Percentiles rank a stretch among this genome's conserved stretches.
phyloP scores from a whole-genome alignment of 2,797 vertebrate species.

The Neopelma chrysocephalum region DNA sequence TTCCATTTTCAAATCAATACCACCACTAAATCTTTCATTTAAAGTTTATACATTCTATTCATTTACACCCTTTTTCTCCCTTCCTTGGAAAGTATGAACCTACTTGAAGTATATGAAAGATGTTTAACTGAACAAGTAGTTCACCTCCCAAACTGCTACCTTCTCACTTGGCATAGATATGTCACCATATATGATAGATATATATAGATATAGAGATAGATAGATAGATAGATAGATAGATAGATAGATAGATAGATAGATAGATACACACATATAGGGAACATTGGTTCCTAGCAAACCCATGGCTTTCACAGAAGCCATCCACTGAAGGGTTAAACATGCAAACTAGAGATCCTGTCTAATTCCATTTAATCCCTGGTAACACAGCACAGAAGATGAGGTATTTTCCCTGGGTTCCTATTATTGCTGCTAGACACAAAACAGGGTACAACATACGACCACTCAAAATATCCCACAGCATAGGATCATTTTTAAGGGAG shows the following conservation, averaged over 20 bases:
- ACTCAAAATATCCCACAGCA: background rate
- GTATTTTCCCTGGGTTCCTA: background rate
- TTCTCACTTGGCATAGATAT: fast-evolving
- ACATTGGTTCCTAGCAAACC: background rate
- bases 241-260: background rate
- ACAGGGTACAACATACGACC: background rate
- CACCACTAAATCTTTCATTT: background rate
- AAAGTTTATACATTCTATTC: background rate
- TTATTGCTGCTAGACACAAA: background rate
- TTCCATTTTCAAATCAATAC: background rate
- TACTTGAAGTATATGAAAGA: background rate
- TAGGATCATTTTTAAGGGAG: fast-evolving
- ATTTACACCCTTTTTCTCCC: background rate
- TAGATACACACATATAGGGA: background rate
- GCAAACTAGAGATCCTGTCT: background rate
- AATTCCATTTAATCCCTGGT: slow-evolving; percentile 17
- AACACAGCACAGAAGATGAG: slow-evolving; percentile 5
- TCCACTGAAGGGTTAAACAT: slow-evolving; percentile 7
- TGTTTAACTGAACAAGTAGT: background rate
- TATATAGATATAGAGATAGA: background rate
- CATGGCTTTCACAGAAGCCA: background rate
- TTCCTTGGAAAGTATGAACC: background rate
- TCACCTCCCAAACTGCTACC: background rate
- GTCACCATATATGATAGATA: background rate
- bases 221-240: no score